A percentile compares a stretch with the other conserved stretches of the same genome.
phyloP scores from a whole-genome alignment of 2,888 invertebrate species.

The Pseudoips prasinana region DNA sequence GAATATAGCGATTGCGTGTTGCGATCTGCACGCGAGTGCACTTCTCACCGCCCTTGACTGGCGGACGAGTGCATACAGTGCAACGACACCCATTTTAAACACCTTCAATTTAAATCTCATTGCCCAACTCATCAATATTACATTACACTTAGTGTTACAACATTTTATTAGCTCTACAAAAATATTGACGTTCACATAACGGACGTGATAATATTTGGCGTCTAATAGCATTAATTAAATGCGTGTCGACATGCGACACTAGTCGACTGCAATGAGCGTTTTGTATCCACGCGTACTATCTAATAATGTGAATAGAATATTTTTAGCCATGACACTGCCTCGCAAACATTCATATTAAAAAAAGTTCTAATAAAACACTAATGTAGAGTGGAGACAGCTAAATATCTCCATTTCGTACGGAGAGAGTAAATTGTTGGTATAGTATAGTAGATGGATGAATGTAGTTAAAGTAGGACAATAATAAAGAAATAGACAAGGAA shows the following conservation, averaged over 20 bases:
- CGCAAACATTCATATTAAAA: conserved; percentile 27
- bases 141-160: conserved; percentile 17
- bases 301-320: conserved; percentile 43
- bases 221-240: conserved; percentile 54
- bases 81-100: conserved; percentile 49
- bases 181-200: conserved; percentile 23
- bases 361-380: conserved; percentile 20
- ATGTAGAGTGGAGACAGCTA: conserved; percentile 11
- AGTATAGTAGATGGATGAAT: conserved; percentile 29
- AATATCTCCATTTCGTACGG: conserved; percentile 17
- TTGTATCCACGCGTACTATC: conserved; percentile 36
- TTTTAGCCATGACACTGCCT: conserved; percentile 45
- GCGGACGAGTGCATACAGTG: conserved; percentile 47
- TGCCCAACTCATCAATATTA: conserved; percentile 21
- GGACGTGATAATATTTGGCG: conserved; percentile 44
- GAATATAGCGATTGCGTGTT: conserved; percentile 45
- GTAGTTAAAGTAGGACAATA: conserved; percentile 38
- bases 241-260: conserved; percentile 33
- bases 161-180: conserved; percentile 14
- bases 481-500: conserved; percentile 33
- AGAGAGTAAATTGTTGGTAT: conserved; percentile 25
- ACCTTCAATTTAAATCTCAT: conserved; percentile 21
- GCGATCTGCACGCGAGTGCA: conserved; percentile 41
- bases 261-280: conserved; percentile 40
- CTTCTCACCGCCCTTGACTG: conserved; percentile 66